Evolutionary conservation across 2,797 vertebrate genomes (phyloP), one percentile per base, ranked within the genome.

Genomic region (Xiphorhynchus erythropygius): DNA sequence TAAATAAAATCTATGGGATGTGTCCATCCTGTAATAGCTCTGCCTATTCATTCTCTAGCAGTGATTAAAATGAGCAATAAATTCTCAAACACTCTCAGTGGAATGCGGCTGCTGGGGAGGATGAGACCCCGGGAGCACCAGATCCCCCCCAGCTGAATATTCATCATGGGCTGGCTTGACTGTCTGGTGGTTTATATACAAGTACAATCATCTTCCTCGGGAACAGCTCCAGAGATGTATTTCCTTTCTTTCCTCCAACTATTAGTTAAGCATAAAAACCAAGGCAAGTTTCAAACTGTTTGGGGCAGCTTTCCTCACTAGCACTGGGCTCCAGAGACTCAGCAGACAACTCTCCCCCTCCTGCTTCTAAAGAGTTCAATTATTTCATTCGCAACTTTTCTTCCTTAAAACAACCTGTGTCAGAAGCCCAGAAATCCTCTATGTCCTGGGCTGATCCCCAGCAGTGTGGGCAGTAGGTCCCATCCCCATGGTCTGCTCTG

Each of bases 51-150:
- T 98, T 98, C 97, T 93, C 91, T 75, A 94, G 95, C 96, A 89
- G 97, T 95, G 97, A 98, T 97, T 98, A 98, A 98, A 98, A 97
- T 70, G 97, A 97, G 96, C 97, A 97, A 98, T 98, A 98, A 98
- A 98, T 98, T 98, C 93, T 94, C 94, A 75, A 95, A 84, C 96
- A 96, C 96, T 97, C 98, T 98, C 97, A 0, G 94, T 30, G 97
- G 98, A 97, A 84, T 35, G 94, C 71, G 5, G 92, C 91, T 90
- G 49, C 42, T 56, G 96, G 95, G 97, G 92, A 80, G 89, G 95
- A 90, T 64, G 95, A 46, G 27, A 44, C 94, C 96, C 96, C 75
- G 60, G 75, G 89, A 96, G 83, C 90, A 53, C 50, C 77, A 18
- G 25, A 13, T 97, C 84, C 97, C 98, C 97, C 94, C 96, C 89